Evolutionary conservation across 2,113 vertebrate genomes (phyloP).

Genomic region (Ariopsis seemanni): DNA sequence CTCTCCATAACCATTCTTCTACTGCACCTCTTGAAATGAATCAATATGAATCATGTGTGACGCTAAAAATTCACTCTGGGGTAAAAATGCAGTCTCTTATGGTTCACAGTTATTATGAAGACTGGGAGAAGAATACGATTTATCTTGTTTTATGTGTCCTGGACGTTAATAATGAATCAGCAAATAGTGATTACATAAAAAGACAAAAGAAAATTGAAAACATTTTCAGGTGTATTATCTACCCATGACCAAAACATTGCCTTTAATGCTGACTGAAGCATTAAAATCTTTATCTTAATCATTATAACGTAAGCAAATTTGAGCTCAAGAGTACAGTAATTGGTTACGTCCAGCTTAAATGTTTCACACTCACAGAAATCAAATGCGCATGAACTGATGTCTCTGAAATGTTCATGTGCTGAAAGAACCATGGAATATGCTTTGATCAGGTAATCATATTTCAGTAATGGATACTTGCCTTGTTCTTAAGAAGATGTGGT

Average conservation of each 20-base stretch:
- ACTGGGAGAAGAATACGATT: background rate
- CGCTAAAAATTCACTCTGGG: background rate
- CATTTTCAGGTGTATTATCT: background rate
- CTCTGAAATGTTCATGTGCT: background rate
- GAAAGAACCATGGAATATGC: background rate
- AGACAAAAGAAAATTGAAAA: background rate
- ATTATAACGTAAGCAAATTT: constrained; percentile 1
- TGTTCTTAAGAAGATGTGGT: constrained; percentile 27
- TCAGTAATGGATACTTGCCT: constrained; percentile 28
- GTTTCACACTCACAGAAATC: background rate
- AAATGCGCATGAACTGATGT: background rate
- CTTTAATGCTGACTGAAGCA: background rate
- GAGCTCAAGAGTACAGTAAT: background rate
- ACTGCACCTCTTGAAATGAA: background rate
- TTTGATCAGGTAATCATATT: background rate
- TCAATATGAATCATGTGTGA: constrained; percentile 16
- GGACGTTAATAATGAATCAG: background rate
- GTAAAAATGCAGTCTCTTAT: no score
- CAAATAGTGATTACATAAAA: background rate
- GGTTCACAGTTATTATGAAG: no score
- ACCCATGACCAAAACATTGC: background rate
- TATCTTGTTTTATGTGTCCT: background rate
- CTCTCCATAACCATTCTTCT: background rate
- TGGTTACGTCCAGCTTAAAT: background rate
- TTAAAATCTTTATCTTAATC: background rate